phyloP scores from a whole-genome alignment of 2,888 invertebrate species.

The Diabrotica balteata region DNA sequence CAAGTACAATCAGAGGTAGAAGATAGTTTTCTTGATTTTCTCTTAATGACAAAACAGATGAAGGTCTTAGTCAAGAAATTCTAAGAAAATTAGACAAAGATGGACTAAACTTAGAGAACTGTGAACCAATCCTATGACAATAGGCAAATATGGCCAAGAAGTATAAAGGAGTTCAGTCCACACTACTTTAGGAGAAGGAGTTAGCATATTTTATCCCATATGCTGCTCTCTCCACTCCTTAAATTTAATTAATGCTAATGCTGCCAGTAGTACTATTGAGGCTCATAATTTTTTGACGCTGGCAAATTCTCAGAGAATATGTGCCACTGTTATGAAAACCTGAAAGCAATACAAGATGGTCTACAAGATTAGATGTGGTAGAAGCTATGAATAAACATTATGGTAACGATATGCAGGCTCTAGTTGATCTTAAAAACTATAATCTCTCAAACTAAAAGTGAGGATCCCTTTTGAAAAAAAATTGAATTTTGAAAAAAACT shows the following conservation, averaged over 20 bases:
- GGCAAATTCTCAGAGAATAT: neutral
- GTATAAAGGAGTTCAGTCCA: conserved; percentile 1
- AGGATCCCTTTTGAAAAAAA: neutral
- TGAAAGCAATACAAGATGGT: neutral
- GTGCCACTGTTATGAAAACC: too few species aligned
- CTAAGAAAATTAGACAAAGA: neutral
- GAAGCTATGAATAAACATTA: neutral
- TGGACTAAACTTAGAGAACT: neutral
- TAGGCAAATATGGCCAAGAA: neutral
- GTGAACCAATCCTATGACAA: neutral
- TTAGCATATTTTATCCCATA: neutral
- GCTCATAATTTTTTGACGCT: neutral
- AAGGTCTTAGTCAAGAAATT: neutral
- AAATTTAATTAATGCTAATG: neutral
- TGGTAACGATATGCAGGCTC: neutral
- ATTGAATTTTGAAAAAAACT: too few species aligned
- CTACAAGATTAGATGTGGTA: neutral
- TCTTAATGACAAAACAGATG: neutral
- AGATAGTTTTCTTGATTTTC: neutral
- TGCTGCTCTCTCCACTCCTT: neutral
- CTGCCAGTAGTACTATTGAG: neutral
- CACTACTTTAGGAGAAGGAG: neutral
- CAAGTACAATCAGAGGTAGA: neutral
- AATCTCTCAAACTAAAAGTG: neutral
- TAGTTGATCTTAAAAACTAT: neutral